Evolutionary conservation across 2,113 vertebrate species (phyloP).

Genomic region (Cyprinodon brontotheroides): DNA sequence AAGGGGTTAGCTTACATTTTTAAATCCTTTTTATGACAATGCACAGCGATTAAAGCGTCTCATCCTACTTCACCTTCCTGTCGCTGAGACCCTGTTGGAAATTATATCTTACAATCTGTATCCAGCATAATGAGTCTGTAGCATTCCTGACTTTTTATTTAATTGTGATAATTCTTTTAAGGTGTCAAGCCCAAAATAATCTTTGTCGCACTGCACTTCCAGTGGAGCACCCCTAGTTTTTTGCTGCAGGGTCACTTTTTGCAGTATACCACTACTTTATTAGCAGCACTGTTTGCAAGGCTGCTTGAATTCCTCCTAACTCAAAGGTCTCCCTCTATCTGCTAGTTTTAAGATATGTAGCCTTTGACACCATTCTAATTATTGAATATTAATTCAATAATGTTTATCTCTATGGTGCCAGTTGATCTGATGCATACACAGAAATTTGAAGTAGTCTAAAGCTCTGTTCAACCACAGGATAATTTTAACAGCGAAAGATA

Average conservation of each 20-base stretch:
- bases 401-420: no score
- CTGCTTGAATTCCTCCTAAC: no score
- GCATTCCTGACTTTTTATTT: neutral
- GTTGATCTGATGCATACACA: no score
- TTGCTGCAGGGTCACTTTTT: neutral
- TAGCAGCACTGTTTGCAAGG: no score
- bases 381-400: no score
- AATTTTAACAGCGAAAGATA: no score
- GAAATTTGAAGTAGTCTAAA: no score
- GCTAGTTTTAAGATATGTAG: no score
- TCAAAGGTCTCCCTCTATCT: no score
- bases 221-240: neutral
- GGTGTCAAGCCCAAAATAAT: neutral
- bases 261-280: neutral
- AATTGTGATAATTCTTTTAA: neutral
- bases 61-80: neutral
- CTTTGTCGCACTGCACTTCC: neutral
- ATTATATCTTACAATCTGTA: neutral
- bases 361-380: no score
- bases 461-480: no score
- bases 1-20: neutral
- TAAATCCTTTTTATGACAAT: neutral
- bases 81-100: neutral
- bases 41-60: neutral
- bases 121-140: no score